These are phyloP conservation scores for Terebella lapidaria DNA, from an alignment of 2,888 invertebrate genomes.

Conservation along the genomic window DNA sequence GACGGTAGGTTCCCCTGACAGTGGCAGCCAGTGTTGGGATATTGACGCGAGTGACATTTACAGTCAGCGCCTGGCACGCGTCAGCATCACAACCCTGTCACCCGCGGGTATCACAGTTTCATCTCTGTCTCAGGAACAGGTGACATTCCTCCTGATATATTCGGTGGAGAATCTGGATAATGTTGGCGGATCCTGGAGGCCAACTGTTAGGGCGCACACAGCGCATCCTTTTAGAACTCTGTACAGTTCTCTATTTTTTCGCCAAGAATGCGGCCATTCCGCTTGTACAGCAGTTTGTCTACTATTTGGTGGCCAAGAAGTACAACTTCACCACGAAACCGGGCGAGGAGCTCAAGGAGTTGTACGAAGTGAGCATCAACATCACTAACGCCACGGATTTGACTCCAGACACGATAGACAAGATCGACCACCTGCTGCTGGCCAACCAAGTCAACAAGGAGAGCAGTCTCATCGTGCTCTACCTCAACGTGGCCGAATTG, in stretches of 20 bases:
- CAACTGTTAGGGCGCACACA: conserved; percentile 18
- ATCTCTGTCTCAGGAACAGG: too few species aligned
- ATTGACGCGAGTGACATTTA: too few species aligned
- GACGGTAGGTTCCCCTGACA: too few species aligned
- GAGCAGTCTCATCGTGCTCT: conserved; percentile 27
- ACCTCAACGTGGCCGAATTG: conserved; percentile 47
- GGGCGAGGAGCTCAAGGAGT: conserved; percentile 1
- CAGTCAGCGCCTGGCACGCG: too few species aligned
- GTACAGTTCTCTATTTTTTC: conserved; percentile 26
- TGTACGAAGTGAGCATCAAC: neutral
- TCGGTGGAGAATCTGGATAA: too few species aligned
- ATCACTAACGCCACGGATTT: neutral
- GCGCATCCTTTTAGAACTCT: conserved; percentile 22
- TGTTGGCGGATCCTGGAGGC: neutral
- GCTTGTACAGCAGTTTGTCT: conserved; percentile 26
- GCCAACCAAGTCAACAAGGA: conserved; percentile 23
- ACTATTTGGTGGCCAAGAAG: conserved; percentile 23
- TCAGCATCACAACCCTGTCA: too few species aligned
- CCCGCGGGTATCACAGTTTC: too few species aligned
- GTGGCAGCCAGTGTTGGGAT: too few species aligned
- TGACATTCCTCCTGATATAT: too few species aligned
- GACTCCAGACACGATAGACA: neutral
- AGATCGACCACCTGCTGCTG: neutral
- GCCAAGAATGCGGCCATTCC: conserved; percentile 26
- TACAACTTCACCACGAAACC: conserved; percentile 21